Conservation (phyloP, 2,888 invertebrate genomes). For the Drosophila formosana region DNA sequence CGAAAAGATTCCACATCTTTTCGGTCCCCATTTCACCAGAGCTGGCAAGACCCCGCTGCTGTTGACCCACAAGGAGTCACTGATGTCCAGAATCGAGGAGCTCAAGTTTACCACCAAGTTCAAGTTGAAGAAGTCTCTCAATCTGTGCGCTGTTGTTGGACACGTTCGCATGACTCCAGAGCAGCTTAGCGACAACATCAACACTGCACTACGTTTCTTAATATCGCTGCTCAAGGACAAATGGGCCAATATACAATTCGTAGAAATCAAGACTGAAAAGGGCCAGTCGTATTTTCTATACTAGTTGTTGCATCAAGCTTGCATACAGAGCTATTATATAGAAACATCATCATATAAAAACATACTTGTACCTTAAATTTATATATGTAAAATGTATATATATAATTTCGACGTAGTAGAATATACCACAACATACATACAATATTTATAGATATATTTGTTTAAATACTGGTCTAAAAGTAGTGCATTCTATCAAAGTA, state of each 20-base stretch:
- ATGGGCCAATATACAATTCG: neutral
- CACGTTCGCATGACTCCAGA: neutral
- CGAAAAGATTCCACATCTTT: no score
- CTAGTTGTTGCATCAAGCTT: neutral
- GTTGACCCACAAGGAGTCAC: neutral
- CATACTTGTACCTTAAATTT: no score
- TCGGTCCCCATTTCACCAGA: neutral
- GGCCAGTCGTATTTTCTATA: neutral
- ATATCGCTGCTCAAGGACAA: neutral
- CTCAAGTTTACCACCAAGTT: neutral
- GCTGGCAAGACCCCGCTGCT: neutral
- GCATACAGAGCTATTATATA: no score
- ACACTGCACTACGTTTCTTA: neutral
- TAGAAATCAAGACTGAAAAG: neutral
- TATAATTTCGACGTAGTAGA: no score
- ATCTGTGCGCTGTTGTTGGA: neutral
- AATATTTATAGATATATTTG: no score
- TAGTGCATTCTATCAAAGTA: no score
- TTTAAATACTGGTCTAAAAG: no score
- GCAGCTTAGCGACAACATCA: neutral
- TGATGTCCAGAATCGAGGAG: neutral
- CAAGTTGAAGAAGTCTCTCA: neutral
- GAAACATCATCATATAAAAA: no score
- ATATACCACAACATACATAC: no score
- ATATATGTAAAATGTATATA: no score